Percentiles rank a stretch among this genome's conserved stretches.
phyloP scores from a whole-genome alignment of 2,888 invertebrate genomes.

The Rhingia campestris region DNA sequence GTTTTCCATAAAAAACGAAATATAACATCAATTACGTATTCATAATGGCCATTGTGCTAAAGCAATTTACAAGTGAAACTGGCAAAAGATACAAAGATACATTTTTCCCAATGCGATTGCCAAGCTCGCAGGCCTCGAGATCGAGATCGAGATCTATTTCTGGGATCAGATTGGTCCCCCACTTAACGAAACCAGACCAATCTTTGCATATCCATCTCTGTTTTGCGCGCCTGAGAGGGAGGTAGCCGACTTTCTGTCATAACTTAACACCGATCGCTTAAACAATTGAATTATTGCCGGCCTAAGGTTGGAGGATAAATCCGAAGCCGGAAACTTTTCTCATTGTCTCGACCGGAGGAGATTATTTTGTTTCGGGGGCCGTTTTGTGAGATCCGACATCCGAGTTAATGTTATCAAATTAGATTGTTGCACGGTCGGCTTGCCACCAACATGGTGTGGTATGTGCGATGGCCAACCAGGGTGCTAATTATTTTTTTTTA shows the following conservation, averaged over 20 bases:
- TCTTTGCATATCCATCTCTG: slow-evolving; percentile 42
- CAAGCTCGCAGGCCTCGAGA: slow-evolving; percentile 2
- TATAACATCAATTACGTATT: slow-evolving; percentile 64
- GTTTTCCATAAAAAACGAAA: slow-evolving; percentile 43
- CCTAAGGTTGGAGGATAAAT: not conserved
- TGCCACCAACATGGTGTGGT: slow-evolving; percentile 19
- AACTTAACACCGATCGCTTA: slow-evolving; percentile 65
- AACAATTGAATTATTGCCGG: slow-evolving; percentile 66
- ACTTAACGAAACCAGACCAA: slow-evolving; percentile 3
- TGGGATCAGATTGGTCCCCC: slow-evolving; percentile 29
- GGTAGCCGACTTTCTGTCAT: slow-evolving; percentile 53
- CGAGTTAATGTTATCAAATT: slow-evolving; percentile 72
- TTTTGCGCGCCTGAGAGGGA: slow-evolving; percentile 11
- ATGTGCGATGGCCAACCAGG: slow-evolving; percentile 59
- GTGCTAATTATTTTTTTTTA: slow-evolving; percentile 73
- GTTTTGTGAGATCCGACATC: slow-evolving; percentile 71
- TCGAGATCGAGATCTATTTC: slow-evolving; percentile 51
- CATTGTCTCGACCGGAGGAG: slow-evolving; percentile 51
- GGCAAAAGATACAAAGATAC: slow-evolving; percentile 31
- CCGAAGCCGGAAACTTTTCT: slow-evolving; percentile 60
- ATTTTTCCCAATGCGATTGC: slow-evolving; percentile 47
- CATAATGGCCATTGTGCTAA: slow-evolving; percentile 71
- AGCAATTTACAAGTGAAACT: slow-evolving; percentile 55
- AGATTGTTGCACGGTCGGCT: slow-evolving; percentile 67
- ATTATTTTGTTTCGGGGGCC: slow-evolving; percentile 62